Evolutionary conservation across 2,113 vertebrate species (phyloP).

Genomic region (Ctenodactylus gundi): DNA sequence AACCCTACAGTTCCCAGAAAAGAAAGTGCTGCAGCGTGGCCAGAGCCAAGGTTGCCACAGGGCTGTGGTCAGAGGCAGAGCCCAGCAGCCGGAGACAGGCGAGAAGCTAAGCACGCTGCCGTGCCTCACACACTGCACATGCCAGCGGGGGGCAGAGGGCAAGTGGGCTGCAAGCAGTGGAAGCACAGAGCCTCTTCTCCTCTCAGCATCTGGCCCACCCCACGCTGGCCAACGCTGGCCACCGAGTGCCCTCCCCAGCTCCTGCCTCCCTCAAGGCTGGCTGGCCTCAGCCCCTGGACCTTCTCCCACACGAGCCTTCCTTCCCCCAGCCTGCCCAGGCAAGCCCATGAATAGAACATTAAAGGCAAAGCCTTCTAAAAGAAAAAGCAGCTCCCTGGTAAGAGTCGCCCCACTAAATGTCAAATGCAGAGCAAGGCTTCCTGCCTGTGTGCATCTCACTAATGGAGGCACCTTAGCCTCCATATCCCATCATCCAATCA

Average conservation of each 20-base stretch:
- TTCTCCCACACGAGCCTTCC: neutral
- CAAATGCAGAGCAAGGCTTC: slow-evolving; percentile 70
- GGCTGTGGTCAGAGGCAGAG: neutral
- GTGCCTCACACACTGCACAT: neutral
- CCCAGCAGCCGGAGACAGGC: neutral
- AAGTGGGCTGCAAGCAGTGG: slow-evolving; percentile 54
- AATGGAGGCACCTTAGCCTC: slow-evolving; percentile 69
- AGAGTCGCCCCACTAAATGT: slow-evolving; percentile 70
- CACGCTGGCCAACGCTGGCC: slow-evolving; percentile 27
- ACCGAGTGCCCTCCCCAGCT: neutral
- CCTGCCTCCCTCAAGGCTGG: neutral
- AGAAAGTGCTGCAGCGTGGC: neutral
- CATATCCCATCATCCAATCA: slow-evolving; percentile 67
- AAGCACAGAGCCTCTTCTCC: slow-evolving; percentile 57
- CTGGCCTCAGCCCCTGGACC: neutral
- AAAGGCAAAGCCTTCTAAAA: slow-evolving; percentile 67
- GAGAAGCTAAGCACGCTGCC: slow-evolving; percentile 41
- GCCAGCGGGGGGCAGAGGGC: neutral
- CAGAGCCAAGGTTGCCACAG: neutral
- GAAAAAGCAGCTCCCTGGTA: slow-evolving; percentile 41
- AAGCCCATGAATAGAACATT: slow-evolving; percentile 72
- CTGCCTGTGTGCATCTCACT: slow-evolving; percentile 61
- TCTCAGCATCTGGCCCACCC: neutral
- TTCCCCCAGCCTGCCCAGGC: slow-evolving; percentile 19
- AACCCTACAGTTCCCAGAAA: neutral